Conservation (phyloP, 64 coral and sea anemone genomes). For the Montipora foliosa region DNA sequence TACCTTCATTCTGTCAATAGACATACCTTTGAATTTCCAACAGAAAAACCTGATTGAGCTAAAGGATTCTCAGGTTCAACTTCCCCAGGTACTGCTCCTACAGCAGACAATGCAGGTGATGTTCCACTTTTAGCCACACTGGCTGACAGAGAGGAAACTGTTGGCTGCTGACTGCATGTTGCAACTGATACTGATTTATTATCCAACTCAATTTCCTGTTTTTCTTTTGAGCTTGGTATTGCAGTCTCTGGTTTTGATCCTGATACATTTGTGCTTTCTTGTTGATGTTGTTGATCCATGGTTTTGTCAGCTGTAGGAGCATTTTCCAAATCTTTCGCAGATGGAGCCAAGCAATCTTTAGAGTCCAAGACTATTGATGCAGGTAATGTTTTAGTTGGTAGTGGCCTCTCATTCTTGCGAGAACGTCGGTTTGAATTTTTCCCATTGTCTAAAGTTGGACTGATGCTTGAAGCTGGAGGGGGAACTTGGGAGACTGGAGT, state of each 20-base stretch:
- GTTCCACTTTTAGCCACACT: background rate
- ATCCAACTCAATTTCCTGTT: background rate
- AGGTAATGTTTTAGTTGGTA: conserved; percentile 53
- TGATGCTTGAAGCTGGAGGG: conserved; percentile 8
- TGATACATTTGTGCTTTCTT: background rate
- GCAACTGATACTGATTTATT: background rate
- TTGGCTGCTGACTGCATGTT: background rate
- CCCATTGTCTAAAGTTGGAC: conserved; percentile 31
- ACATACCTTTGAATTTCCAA: background rate
- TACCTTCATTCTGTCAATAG: background rate
- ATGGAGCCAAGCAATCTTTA: background rate
- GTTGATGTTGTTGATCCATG: background rate
- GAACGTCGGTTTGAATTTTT: conserved; percentile 65
- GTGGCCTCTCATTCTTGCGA: conserved; percentile 66
- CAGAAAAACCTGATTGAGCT: background rate
- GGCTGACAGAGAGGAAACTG: background rate
- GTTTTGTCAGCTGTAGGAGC: background rate
- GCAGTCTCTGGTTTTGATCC: background rate
- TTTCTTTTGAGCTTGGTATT: background rate
- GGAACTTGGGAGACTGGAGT: background rate
- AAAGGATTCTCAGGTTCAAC: background rate
- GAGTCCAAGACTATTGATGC: background rate
- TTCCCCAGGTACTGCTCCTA: background rate
- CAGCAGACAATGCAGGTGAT: background rate
- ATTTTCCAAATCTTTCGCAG: background rate